A percentile compares a stretch with the other conserved stretches of the same genome.
Evolutionary conservation across 1,140 invertebrate genomes (phyloP).

Genomic region (Pararge aegeria): DNA sequence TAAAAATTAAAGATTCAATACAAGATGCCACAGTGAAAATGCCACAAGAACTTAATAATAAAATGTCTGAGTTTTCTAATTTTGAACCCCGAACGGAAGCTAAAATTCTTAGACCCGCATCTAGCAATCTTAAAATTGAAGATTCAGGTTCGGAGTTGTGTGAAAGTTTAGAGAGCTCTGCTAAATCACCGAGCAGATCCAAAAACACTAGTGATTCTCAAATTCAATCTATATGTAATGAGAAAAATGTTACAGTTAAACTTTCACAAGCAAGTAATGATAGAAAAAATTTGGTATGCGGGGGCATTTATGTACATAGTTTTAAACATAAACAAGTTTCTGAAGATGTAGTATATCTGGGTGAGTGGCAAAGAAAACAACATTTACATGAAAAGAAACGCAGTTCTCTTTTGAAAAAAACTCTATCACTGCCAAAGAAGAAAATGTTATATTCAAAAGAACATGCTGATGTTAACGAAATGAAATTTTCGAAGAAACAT

Average conservation of each 20-base stretch:
- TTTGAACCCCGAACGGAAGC: slow-evolving; percentile 26
- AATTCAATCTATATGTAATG: slow-evolving; percentile 28
- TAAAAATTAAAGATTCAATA: slow-evolving; percentile 60
- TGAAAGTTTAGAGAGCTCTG: slow-evolving; percentile 20
- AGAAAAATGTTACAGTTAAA: slow-evolving; percentile 22
- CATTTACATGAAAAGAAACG: slow-evolving; percentile 29
- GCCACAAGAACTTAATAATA: slow-evolving; percentile 20
- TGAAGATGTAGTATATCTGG: slow-evolving; percentile 66
- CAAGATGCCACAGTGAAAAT: slow-evolving; percentile 29
- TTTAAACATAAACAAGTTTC: slow-evolving; percentile 50
- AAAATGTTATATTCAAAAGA: slow-evolving; percentile 31
- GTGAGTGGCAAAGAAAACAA: slow-evolving; percentile 51
- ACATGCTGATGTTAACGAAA: slow-evolving; percentile 13
- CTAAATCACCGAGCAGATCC: slow-evolving; percentile 26
- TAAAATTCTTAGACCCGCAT: slow-evolving; percentile 29
- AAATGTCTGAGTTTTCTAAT: neutral
- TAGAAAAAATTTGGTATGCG: slow-evolving; percentile 44
- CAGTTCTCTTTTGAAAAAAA: slow-evolving; percentile 29
- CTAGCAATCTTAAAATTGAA: slow-evolving; percentile 31
- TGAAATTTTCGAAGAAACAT: slow-evolving; percentile 5
- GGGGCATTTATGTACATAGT: slow-evolving; percentile 62
- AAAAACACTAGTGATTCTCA: slow-evolving; percentile 34
- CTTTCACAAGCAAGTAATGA: slow-evolving; percentile 32
- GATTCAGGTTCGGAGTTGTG: slow-evolving; percentile 36
- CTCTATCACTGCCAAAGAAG: slow-evolving; percentile 28